Evolutionary conservation across 2,113 vertebrate genomes (phyloP), one percentile per base, ranked within the genome.

Genomic region (Carettochelys insculpta): DNA sequence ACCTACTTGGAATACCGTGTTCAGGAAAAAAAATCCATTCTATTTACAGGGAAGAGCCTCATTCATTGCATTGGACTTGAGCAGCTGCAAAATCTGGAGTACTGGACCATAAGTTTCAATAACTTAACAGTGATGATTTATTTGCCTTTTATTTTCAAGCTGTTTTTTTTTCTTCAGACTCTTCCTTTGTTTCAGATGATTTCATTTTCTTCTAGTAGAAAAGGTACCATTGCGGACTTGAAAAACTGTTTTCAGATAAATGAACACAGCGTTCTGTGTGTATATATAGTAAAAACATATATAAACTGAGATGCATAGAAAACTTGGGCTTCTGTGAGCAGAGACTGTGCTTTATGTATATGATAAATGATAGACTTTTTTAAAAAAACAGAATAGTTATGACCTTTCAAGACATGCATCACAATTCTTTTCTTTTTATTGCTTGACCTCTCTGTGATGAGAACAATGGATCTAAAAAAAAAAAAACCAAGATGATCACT

Each of bases 31-130:
- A 81, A 94, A 45, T 96, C 91, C 88, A 93, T 90, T 93, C 94
- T 97, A 94, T 95, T 96, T 94, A 98, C 80, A 97, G 97, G 98
- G 97, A 97, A 98, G 97, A 97, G 98, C 96, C 98, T 98, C 98
- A 98, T 97, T 68, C 61, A 68, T 38, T 68, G 96, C 96, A 96
- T 97, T 98, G 97, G 97, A 98, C 97, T 99, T 95, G 97, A 98
- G 97, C 97, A 93, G 93, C 97, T 94, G 92, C 94, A 97, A 96
- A 97, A 94, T 92, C 88, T 97, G 95, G 94, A 95, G 94, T 95
- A 97, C 93, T 96, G 97, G 97, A 98, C 96, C 93, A 89, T 92
- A 90, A 90, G 89, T 97, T 95, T 91, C 96, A 88, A 96, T 94
- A 95, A 95, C 97, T 97, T 97, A 89, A 94, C 92, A 95, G 94